These are phyloP conservation scores for Leucophenga montana DNA, from an alignment of 2,888 invertebrate genomes.

Conservation along the genomic window DNA sequence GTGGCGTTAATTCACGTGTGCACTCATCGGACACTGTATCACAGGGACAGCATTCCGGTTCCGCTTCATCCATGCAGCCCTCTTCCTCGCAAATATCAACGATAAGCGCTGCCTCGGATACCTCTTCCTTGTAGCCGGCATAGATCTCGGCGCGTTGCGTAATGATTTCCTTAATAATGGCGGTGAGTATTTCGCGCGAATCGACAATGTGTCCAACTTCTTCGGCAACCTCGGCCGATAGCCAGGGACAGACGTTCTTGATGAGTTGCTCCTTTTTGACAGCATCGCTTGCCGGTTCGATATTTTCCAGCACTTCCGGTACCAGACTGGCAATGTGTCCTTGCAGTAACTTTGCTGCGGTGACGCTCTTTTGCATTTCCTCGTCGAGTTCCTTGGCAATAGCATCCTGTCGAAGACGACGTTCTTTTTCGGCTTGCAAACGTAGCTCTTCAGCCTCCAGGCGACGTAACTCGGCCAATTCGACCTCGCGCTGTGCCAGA, in stretches of 20 bases:
- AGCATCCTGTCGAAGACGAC: conserved; percentile 82
- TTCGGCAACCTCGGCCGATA: conserved; percentile 85
- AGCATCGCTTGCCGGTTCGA: conserved; percentile 74
- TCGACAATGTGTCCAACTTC: conserved; percentile 88
- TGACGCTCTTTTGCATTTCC: conserved; percentile 87
- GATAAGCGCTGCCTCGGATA: conserved; percentile 35
- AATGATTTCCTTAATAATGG: conserved; percentile 85
- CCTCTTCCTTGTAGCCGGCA: conserved; percentile 62
- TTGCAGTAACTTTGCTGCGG: conserved; percentile 86
- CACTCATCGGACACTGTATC: conserved; percentile 50
- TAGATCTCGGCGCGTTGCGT: conserved; percentile 79
- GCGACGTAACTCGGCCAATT: conserved; percentile 86
- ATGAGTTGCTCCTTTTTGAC: conserved; percentile 78
- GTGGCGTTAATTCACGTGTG: conserved; percentile 39
- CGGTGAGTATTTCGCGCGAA: conserved; percentile 86
- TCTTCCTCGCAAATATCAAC: conserved; percentile 54
- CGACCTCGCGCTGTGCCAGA: conserved; percentile 80
- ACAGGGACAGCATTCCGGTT: conserved; percentile 54
- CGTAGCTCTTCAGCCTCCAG: conserved; percentile 86
- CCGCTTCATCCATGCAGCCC: conserved; percentile 47
- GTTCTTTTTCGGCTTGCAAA: conserved; percentile 81
- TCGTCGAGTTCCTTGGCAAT: conserved; percentile 78
- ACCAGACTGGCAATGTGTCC: conserved; percentile 90
- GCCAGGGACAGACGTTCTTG: conserved; percentile 83
- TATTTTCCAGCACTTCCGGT: conserved; percentile 86